phyloP scores from a whole-genome alignment of 2,888 invertebrate genomes.

The Hypercompe scribonia region DNA sequence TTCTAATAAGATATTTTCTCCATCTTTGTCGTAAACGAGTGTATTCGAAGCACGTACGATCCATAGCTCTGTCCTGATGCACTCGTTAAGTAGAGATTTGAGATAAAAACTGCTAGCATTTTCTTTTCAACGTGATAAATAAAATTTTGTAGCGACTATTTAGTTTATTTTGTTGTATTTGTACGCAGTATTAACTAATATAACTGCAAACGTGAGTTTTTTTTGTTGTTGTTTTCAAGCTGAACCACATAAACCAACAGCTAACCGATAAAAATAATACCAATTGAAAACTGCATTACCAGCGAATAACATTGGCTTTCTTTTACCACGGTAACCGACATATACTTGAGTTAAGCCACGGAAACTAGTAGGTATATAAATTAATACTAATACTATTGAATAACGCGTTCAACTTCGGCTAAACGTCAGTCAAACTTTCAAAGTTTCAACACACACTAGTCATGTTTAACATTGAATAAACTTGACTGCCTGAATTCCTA shows the following conservation, averaged over 20 bases:
- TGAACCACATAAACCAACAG: too few relatives aligned
- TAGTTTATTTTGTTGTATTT: background rate
- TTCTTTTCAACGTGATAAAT: slow-evolving; percentile 17
- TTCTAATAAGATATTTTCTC: background rate
- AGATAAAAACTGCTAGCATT: slow-evolving; percentile 22
- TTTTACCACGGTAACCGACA: too few relatives aligned
- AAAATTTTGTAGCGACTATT: background rate
- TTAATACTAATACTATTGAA: background rate
- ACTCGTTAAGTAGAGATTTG: slow-evolving; percentile 26
- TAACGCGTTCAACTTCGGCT: background rate
- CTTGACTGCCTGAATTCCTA: slow-evolving; percentile 3
- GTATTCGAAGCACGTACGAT: slow-evolving; percentile 15
- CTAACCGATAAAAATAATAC: too few relatives aligned
- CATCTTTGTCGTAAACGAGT: background rate
- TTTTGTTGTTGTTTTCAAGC: background rate
- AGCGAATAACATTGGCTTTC: too few relatives aligned
- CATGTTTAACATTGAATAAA: background rate
- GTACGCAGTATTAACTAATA: background rate
- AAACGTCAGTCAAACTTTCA: background rate
- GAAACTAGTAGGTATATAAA: too few relatives aligned
- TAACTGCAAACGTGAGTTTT: background rate
- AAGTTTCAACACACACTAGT: background rate
- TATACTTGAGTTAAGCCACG: too few relatives aligned
- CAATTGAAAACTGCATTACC: too few relatives aligned
- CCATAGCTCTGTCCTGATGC: slow-evolving; percentile 11